Evolutionary conservation across 2,113 vertebrate species (phyloP).

Genomic region (Nettapus auritus): DNA sequence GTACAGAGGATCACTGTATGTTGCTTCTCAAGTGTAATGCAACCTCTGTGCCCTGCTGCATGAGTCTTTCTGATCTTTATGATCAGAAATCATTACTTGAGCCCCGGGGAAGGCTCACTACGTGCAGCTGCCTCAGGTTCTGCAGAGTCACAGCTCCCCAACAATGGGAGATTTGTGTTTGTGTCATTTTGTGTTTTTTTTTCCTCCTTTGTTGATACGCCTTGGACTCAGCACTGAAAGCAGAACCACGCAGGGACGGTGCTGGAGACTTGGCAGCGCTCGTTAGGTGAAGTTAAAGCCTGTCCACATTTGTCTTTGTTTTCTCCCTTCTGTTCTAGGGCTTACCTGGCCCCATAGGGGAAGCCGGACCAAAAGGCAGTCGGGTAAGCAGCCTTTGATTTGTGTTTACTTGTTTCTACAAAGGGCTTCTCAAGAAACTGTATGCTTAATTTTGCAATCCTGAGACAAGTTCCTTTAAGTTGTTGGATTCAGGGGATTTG

Average conservation of each 20-base stretch:
- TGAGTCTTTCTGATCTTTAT: not conserved
- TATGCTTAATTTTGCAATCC: not conserved
- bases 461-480: not conserved
- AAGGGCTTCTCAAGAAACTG: not conserved
- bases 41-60: not conserved
- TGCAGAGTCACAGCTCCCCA: not conserved
- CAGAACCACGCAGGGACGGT: not conserved
- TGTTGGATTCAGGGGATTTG: not conserved
- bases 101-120: not conserved
- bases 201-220: not conserved
- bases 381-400: conserved; percentile 85
- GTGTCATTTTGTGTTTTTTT: not conserved
- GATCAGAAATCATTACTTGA: not conserved
- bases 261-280: conserved; percentile 27
- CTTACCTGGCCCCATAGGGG: conserved; percentile 95
- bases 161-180: conserved; percentile 32
- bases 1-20: not conserved
- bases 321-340: conserved; percentile 85
- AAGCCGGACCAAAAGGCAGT: conserved; percentile 91
- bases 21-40: not conserved
- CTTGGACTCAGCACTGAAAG: not conserved
- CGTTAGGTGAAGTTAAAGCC: not conserved
- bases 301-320: conserved; percentile 74
- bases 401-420: not conserved
- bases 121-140: conserved; percentile 11